Evolutionary conservation across 2,113 vertebrate species (phyloP).

Genomic region (Campylomormyrus numenius): DNA sequence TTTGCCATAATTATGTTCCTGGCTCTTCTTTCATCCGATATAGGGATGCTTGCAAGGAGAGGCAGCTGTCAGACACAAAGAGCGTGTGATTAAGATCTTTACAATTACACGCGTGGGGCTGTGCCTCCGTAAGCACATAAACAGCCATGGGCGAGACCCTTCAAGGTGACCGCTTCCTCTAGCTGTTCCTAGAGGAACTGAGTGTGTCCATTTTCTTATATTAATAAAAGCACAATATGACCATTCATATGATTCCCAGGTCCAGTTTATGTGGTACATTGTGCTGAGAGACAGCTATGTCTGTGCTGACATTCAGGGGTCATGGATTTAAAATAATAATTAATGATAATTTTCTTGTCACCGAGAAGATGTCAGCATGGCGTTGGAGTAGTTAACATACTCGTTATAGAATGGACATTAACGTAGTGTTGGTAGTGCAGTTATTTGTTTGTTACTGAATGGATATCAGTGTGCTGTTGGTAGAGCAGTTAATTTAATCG

Average conservation of each 20-base stretch:
- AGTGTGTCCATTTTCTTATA: background rate
- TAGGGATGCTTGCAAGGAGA: constrained; percentile 6
- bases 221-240: background rate
- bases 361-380: background rate
- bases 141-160: background rate
- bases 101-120: constrained; percentile 10
- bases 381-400: background rate
- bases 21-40: constrained; percentile 15
- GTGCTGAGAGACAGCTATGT: background rate
- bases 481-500: background rate
- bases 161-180: background rate
- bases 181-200: background rate
- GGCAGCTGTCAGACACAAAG: constrained; percentile 19
- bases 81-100: constrained; percentile 16
- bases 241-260: background rate
- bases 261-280: background rate
- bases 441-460: background rate
- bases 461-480: background rate
- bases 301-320: background rate
- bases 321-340: background rate
- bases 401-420: background rate
- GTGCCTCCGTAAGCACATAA: background rate
- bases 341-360: background rate
- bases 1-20: constrained; percentile 12
- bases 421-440: background rate